Base-by-base conservation (phyloP, 2,113 vertebrate genomes). In the Hippocampus barbouri region DNA sequence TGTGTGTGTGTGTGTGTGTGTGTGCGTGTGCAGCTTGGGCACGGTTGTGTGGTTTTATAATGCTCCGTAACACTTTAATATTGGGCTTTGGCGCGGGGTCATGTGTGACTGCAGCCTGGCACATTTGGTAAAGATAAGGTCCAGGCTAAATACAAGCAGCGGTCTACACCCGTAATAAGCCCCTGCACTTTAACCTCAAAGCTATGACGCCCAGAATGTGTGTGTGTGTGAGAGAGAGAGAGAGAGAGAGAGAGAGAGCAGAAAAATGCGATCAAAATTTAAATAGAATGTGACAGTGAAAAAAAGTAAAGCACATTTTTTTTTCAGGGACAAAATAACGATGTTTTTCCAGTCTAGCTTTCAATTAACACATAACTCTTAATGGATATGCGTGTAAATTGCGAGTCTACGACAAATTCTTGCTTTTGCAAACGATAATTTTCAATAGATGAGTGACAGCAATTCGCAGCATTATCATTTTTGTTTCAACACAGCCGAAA, bases 191-290 rank as follows among this genome's bases (percentile, higher is more conserved):
- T 30, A 75, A 65, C 47, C 47, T 78, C 10, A 71, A 65, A 54
- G 62, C 64, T 56, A 75, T 78, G 73, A 68, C 30, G 49, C 51
- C 51, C 20, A 63, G 27, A 51, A 1, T 20, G 49, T 74, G 51
- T 54, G 21, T 3, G 23, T 71, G 76, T 73, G 47, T 43, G 78
- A 79, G 73, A 61, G 23, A 3, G 27, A 72, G 74, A 73, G 47
- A 43, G 79, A 80, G 72, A 79, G 70, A 3, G 27, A 72, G 74
- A 73, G 47, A 49, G 79, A 80, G 72, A 79, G 70, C 66, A 79
- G 72, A 67, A 81, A 80, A 81, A n/a, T 1, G 51, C 30, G n/a
- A 51, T 78, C 63, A 79, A 83, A 80, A 74, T 47, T 72, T 73
- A 80, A 77, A 79, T 77, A 14, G 21, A 54, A 57, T 57, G 23